phyloP scores from a whole-genome alignment of 2,888 invertebrate species.

The Heteromyza rotundicornis region DNA sequence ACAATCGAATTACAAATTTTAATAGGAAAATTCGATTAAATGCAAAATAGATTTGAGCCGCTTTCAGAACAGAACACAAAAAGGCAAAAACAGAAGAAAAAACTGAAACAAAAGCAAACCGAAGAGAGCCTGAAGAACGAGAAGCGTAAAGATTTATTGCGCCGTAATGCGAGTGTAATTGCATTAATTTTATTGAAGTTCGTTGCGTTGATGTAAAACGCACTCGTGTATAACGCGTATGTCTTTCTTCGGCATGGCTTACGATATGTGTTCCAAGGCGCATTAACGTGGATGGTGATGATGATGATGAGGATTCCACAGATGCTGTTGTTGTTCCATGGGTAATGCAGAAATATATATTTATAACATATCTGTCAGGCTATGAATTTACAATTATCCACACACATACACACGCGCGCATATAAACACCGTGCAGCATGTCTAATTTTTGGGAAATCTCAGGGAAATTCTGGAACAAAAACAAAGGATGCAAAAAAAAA shows the following conservation, averaged over 20 bases:
- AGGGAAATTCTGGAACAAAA: slow-evolving; percentile 7
- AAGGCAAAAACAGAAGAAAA: slow-evolving; percentile 5
- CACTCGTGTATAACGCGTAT: slow-evolving; percentile 8
- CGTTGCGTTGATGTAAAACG: slow-evolving; percentile 14
- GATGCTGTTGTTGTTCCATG: no score
- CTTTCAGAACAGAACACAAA: background rate
- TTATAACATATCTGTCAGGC: slow-evolving; percentile 12
- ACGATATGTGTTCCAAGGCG: no score
- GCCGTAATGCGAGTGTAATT: slow-evolving; percentile 38
- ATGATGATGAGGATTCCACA: background rate
- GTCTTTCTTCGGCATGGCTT: background rate
- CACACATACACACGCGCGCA: background rate
- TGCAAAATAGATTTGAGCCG: slow-evolving; percentile 16
- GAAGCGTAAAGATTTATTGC: slow-evolving; percentile 26
- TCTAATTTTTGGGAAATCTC: slow-evolving; percentile 1
- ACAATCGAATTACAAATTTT: slow-evolving; percentile 25
- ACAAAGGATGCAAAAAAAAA: slow-evolving; percentile 12
- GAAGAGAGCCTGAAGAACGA: background rate
- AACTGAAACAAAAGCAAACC: background rate
- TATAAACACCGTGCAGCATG: slow-evolving; percentile 11
- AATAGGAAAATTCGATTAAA: slow-evolving; percentile 25
- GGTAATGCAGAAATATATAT: no score
- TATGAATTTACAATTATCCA: slow-evolving; percentile 16
- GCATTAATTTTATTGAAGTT: slow-evolving; percentile 38
- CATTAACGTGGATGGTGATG: background rate